Evolutionary conservation across 2,888 invertebrate genomes (phyloP), one percentile per base, ranked within the genome.

Genomic region (Criorhina ranunculi): DNA sequence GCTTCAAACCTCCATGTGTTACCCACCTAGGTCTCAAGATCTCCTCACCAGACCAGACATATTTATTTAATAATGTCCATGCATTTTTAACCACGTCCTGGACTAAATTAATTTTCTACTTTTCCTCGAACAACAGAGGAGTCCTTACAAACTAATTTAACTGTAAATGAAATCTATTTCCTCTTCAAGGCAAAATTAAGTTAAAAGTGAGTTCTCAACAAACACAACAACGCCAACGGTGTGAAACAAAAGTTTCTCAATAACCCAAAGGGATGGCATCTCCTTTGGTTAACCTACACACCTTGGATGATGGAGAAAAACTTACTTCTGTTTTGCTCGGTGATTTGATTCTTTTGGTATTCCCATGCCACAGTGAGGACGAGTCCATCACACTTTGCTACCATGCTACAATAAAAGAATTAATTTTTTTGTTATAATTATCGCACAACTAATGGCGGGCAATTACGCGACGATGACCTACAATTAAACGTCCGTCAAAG

Each of bases 401-500:
- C 29, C 12, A 17, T 4, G 6, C 17, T 53, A 7, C 31, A 46
- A 31, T 12, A 44, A 53, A 12, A 70, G 40, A 57, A 46, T 55
- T 51, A 19, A 72, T 49, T 55, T 29, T 42, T 37, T 44, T 15
- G 33, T 49, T 49, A 66, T 79, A 66, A 66, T 73, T 60, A 64
- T 72, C 35, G 7, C n/a, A 11, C 33, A 62, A 73, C 55, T 37
- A 80, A 73, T 67, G 60, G 29, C 44, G 9, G 33, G 35, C 49
- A 35, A 75, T 75, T 75, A 80, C 31, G 37, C 11, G 37, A 46
- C 37, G 35, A 17, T 35, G 35, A 17, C 44, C 37, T 60, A 73
- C 67, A 69, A 75, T 80, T 80, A 69, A 80, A 75, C 51, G 69
- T 24, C 69, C 49, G 24, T 57, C 62, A 69, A 64, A 62, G 59